Conservation (phyloP, 2,888 invertebrate genomes). For the Mayetiola destructor region DNA sequence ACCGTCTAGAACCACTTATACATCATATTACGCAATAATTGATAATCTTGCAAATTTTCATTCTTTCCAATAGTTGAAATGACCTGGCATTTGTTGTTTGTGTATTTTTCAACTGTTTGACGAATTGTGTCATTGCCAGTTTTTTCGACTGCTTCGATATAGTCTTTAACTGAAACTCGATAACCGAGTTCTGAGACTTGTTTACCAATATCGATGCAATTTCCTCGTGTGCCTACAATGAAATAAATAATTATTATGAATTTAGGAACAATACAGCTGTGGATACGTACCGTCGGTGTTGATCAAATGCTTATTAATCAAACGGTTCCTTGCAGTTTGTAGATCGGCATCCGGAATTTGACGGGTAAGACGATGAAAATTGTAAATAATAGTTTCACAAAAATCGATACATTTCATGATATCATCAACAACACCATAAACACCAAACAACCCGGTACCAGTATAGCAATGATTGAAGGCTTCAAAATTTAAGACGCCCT, state of each 20-base stretch:
- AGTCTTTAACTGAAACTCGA: constrained; percentile 84
- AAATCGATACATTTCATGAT: constrained; percentile 59
- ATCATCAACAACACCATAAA: constrained; percentile 78
- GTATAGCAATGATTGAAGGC: constrained; percentile 99
- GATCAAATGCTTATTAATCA: constrained; percentile 90
- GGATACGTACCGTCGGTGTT: constrained; percentile 57
- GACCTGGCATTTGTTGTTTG: constrained; percentile 87
- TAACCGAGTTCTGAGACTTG: constrained; percentile 95
- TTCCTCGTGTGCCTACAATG: constrained; percentile 63
- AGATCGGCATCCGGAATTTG: constrained; percentile 85
- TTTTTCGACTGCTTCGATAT: constrained; percentile 83
- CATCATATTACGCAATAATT: constrained; percentile 66
- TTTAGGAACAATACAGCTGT: background rate
- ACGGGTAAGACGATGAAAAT: constrained; percentile 86
- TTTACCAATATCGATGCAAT: constrained; percentile 97
- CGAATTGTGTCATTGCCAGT: constrained; percentile 70
- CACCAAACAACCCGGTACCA: constrained; percentile 96
- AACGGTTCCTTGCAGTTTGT: constrained; percentile 81
- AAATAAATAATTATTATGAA: background rate
- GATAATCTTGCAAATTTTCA: constrained; percentile 83
- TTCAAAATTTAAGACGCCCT: constrained; percentile 92
- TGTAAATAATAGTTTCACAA: constrained; percentile 60
- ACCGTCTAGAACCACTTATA: no score
- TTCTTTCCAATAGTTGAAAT: constrained; percentile 86
- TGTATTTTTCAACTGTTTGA: constrained; percentile 80